Evolutionary conservation across 2,113 vertebrate genomes (phyloP).

Genomic region (Melanerpes aurifrons): DNA sequence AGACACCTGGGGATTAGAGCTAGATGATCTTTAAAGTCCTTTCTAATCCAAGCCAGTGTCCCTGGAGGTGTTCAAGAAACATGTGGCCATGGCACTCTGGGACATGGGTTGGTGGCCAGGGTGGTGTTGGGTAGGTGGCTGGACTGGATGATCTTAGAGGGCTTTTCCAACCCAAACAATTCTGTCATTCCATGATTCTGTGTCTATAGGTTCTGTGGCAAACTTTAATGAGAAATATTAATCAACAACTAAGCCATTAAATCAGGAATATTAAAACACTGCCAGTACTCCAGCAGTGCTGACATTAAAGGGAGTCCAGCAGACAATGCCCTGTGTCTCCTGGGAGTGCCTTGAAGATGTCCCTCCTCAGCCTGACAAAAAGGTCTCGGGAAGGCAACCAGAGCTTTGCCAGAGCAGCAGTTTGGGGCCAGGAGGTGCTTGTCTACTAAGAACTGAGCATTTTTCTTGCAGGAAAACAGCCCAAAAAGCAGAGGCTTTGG

Average conservation of each 20-base stretch:
- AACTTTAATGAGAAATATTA: neutral
- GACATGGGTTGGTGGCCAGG: too few species aligned
- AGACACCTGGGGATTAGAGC: neutral
- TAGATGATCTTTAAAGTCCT: too few species aligned
- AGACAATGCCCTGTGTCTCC: neutral
- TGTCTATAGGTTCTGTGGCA: fast-evolving
- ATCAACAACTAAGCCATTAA: neutral
- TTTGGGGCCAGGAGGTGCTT: neutral
- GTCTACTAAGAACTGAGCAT: fast-evolving
- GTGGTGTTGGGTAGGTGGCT: too few species aligned
- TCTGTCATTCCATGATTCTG: too few species aligned
- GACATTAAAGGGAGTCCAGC: neutral
- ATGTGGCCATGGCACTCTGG: too few species aligned
- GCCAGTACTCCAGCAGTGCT: fast-evolving
- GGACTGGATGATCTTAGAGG: too few species aligned
- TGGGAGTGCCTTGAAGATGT: neutral
- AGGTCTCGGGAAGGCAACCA: fast-evolving
- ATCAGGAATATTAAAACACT: neutral
- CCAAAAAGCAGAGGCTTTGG: neutral
- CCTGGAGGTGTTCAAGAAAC: too few species aligned
- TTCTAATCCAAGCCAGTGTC: too few species aligned
- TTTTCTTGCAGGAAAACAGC: neutral
- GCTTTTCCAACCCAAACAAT: too few species aligned
- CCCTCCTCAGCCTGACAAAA: neutral
- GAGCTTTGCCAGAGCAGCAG: fast-evolving